These are phyloP conservation scores for Temnothorax longispinosus DNA, from an alignment of 1,140 invertebrate genomes.

Conservation along the genomic window DNA sequence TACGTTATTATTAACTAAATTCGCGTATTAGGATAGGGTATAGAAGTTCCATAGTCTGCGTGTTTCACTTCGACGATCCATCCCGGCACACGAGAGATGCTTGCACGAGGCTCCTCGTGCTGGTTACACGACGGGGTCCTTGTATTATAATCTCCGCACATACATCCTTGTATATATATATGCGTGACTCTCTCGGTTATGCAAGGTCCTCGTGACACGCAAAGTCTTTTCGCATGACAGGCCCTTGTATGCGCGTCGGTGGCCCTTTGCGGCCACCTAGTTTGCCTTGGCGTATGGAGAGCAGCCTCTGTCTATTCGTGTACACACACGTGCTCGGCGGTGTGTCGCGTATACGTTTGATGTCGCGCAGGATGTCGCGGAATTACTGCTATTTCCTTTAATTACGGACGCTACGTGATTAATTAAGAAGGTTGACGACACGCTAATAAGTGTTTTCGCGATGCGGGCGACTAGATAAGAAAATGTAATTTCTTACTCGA, in stretches of 20 bases:
- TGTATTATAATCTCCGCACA: slow-evolving; percentile 4
- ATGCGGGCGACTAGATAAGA: slow-evolving; percentile 11
- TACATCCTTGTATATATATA: slow-evolving; percentile 1
- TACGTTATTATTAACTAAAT: neutral
- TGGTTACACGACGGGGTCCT: neutral
- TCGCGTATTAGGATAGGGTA: neutral
- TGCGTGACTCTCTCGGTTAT: slow-evolving; percentile 36
- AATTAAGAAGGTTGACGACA: slow-evolving; percentile 32
- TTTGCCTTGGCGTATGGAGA: slow-evolving; percentile 29
- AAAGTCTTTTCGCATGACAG: slow-evolving; percentile 52
- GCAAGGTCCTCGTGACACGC: slow-evolving; percentile 38
- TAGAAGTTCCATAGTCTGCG: neutral
- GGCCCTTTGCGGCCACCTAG: slow-evolving; percentile 46
- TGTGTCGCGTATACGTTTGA: slow-evolving; percentile 20
- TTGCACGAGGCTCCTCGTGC: neutral
- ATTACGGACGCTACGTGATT: slow-evolving; percentile 4
- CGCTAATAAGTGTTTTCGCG: slow-evolving; percentile 19
- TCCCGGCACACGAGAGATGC: neutral
- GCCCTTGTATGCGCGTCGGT: slow-evolving; percentile 36
- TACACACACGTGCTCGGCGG: neutral
- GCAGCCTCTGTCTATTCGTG: slow-evolving; percentile 15
- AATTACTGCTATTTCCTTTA: slow-evolving; percentile 33
- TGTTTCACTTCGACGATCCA: neutral
- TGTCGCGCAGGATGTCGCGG: slow-evolving; percentile 24
- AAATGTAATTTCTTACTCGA: neutral